Percentiles rank a stretch among this genome's conserved stretches.
These are phyloP conservation scores for Colletes latitarsis DNA, from an alignment of 1,140 invertebrate species.

Conservation along the genomic window DNA sequence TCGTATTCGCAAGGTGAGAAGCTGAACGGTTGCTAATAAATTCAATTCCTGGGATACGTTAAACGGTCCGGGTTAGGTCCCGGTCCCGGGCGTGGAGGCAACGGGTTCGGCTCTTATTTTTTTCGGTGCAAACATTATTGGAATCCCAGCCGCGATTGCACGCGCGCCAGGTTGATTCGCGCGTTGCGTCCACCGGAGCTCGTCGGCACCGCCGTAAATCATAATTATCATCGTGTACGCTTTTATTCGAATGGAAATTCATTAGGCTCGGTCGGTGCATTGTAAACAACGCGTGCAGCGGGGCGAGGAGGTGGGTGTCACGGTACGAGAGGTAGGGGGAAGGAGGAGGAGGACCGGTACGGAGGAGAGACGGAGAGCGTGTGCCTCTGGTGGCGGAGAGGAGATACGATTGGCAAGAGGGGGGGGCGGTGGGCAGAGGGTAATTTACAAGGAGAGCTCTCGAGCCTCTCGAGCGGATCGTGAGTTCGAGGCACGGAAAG, in stretches of 20 bases:
- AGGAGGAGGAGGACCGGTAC: constrained; percentile 12
- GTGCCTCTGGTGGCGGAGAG: constrained; percentile 28
- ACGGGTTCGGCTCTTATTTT: not conserved
- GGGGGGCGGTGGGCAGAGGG: constrained; percentile 39
- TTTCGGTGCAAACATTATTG: constrained; percentile 33
- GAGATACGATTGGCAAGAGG: constrained; percentile 4
- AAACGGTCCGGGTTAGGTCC: not conserved
- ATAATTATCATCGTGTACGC: constrained; percentile 61
- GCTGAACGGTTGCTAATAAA: constrained; percentile 38
- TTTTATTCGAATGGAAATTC: constrained; percentile 63
- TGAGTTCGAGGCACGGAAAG: constrained; percentile 66
- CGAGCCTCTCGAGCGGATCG: constrained; percentile 65
- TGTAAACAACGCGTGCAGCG: constrained; percentile 55
- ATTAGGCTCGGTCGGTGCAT: constrained; percentile 55
- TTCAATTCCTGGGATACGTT: constrained; percentile 21
- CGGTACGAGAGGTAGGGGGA: not conserved
- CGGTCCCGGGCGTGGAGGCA: not conserved
- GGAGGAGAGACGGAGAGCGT: constrained; percentile 43
- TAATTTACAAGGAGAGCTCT: constrained; percentile 66
- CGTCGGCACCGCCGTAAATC: constrained; percentile 50
- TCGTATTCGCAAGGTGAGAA: not conserved
- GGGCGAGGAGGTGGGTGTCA: not conserved
- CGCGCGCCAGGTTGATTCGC: not conserved
- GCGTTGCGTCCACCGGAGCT: not conserved
- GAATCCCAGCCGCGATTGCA: constrained; percentile 27